phyloP scores from a whole-genome alignment of 2,797 vertebrate genomes.

The Petrocephalus schoutedeni region DNA sequence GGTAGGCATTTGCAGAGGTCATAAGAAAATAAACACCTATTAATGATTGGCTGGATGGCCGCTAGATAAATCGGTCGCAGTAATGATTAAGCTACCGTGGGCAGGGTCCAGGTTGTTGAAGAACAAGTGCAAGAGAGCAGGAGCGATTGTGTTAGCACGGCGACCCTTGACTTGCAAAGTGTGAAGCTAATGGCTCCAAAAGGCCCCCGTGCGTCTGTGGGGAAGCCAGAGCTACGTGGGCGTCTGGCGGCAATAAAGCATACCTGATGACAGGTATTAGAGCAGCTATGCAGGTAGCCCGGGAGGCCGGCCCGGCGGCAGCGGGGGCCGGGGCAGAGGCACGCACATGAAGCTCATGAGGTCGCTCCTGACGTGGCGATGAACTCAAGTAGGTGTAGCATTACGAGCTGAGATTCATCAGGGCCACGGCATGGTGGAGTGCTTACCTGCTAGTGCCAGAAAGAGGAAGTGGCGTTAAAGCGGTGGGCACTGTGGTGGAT shows the following conservation, averaged over 20 bases:
- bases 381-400: conserved; percentile 71
- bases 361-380: conserved; percentile 69
- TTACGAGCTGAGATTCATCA: conserved; percentile 73
- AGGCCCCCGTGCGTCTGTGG: conserved; percentile 19
- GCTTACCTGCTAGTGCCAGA: background rate
- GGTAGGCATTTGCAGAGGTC: conserved; percentile 83
- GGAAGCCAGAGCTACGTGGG: conserved; percentile 27
- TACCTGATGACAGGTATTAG: conserved; percentile 49
- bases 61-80: conserved; percentile 87
- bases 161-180: conserved; percentile 63
- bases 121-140: conserved; percentile 56
- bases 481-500: background rate
- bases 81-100: conserved; percentile 91
- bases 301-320: conserved; percentile 43
- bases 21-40: conserved; percentile 96
- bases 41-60: conserved; percentile 97
- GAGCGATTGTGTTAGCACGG: conserved; percentile 63
- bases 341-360: conserved; percentile 18
- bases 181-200: conserved; percentile 46
- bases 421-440: background rate
- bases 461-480: background rate
- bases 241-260: conserved; percentile 36
- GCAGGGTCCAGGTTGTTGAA: conserved; percentile 61
- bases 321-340: conserved; percentile 42
- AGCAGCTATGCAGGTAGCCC: conserved; percentile 47